Base-by-base conservation (phyloP, 2,888 invertebrate genomes). In the Abrostola tripartita region DNA sequence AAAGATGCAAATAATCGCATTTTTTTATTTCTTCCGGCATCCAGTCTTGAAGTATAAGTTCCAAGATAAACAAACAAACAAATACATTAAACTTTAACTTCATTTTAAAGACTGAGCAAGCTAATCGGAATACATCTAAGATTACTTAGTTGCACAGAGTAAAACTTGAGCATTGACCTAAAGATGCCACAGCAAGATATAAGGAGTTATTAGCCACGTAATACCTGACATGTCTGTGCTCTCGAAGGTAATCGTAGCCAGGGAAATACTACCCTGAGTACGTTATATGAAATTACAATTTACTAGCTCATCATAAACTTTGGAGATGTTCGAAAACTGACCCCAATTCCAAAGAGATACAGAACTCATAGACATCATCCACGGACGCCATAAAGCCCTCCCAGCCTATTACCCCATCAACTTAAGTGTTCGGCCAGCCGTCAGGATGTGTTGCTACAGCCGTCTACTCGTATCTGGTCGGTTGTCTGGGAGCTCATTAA, bases 401-500 rank as follows among this genome's bases (percentile, higher is more conserved):
- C 79, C 78, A 83, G 78, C 76, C 73, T 85, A 83, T 88, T 85
- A 91, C 68, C 65, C 86, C 84, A 84, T 86, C 82, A 83, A 87
- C 71, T 88, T 65, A 81, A 88, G 83, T 85, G 89, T 79, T 81
- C 82, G 78, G 80, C 72, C 62, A 74, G 67, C 66, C 64, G 62
- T 74, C 63, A 72, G 78, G 71, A 70, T 49, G 64, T 79, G 75
- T 71, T 68, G 44, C 64, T 67, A 65, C 61, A 70, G 62, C 64
- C 47, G 78, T 67, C 67, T 68, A 79, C 79, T 85, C 76, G 73
- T 80, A 89, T 86, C 85, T 87, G 81, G 88, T 61, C 87, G 90
- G 85, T 79, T 90, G 85, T 86, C 81, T 87, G 85, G 82, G 83
- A 90, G 87, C 91, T 92, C 92, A 92, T 93, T 93, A 93, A 92